Evolutionary conservation across 2,113 vertebrate genomes (phyloP).

Genomic region (Rhinolophus sinicus): DNA sequence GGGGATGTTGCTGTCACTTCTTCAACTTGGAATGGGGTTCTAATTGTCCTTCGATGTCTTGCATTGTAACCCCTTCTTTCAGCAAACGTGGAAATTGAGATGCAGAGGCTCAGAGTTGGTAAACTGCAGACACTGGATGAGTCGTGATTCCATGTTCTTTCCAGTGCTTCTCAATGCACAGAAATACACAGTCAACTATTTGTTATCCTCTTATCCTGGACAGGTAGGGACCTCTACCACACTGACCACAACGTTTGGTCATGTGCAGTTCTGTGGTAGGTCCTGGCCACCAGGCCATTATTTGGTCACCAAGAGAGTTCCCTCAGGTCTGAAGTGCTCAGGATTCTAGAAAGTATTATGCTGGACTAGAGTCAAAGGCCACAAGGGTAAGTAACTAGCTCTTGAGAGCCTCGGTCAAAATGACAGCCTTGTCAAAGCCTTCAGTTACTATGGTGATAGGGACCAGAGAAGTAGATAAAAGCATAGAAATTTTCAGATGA

Average conservation of each 20-base stretch:
- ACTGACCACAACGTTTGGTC: neutral
- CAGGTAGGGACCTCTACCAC: neutral
- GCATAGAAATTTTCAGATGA: neutral
- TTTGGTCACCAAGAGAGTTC: neutral
- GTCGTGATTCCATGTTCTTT: neutral
- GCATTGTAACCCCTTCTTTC: neutral
- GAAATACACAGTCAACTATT: neutral
- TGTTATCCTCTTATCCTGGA: neutral
- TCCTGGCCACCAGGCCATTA: neutral
- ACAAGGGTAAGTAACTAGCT: neutral
- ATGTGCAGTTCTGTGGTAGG: neutral
- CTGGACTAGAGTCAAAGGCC: neutral
- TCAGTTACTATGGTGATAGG: slow-evolving; percentile 46
- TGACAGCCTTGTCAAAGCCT: slow-evolving; percentile 9
- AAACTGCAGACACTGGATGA: neutral
- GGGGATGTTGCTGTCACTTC: neutral
- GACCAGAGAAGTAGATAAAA: slow-evolving; percentile 6
- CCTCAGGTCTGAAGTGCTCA: neutral
- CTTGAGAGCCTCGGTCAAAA: neutral
- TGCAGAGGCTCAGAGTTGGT: neutral
- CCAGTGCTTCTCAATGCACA: neutral
- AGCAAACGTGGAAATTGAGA: neutral
- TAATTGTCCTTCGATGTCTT: neutral
- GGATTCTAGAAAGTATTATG: neutral
- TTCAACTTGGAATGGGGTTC: neutral